Base-by-base conservation (phyloP, 2,113 vertebrate species). In the Aspidoscelis tigris region DNA sequence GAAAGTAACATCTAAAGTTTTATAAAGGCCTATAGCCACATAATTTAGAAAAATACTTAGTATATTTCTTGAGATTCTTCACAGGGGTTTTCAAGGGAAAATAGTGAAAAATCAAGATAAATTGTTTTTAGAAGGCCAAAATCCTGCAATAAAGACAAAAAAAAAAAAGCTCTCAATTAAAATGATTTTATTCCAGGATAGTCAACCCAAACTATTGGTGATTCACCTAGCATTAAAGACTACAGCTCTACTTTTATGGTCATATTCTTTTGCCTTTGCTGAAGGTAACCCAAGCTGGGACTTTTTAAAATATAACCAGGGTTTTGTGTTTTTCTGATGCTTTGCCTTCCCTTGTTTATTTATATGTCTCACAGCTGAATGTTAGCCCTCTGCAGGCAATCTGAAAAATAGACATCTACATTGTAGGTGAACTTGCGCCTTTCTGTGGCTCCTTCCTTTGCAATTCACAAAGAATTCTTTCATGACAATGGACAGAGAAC, bases 401-500 rank as follows among this genome's bases (percentile, higher is more conserved):
- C 61, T 83, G 78, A 91, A 92, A 87, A 83, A 79, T 83, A 87
- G 69, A 83, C 69, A 83, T 65, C 70, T 75, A 74, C 20, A 50
- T 65, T 66, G 65, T 66, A 74, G 66, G 77, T 50, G 77, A 84
- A 20, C 43, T 24, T 16, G 18, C 14, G 14, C 87, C 84, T 64
- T 24, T 55, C 92, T 84, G 88, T 90, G 85, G 83, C 73, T 83
- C 87, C 89, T 86, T 5, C 86, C 90, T 89, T 90, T 4, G 76
- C 89, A 91, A 91, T 93, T 93, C 94, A 94, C 92, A 93, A 88
- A 82, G 66, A 93, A 92, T 93, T 95, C 92, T 95, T 96, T 95
- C 89, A 91, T 84, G 90, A 93, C 92, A 93, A 92, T 0, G 0
- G 87, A 89, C 79, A 84, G 88, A 94, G 93, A 91, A 94, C 83